These are phyloP conservation scores for Bagarius yarrelli DNA, from an alignment of 2,113 vertebrate species.

Conservation along the genomic window DNA sequence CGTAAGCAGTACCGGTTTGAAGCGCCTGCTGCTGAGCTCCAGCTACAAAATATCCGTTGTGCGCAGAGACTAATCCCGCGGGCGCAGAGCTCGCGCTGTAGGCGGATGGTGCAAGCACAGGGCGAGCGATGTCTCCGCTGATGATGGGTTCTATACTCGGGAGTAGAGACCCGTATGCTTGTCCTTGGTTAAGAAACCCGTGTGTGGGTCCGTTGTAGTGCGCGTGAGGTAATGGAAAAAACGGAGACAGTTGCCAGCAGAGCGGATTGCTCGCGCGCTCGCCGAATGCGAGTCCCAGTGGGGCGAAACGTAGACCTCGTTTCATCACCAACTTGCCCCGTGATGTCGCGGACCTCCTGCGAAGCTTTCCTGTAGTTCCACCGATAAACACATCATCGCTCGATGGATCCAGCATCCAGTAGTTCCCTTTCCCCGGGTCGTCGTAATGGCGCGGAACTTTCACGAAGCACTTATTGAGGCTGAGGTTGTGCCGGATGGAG, in stretches of 20 bases:
- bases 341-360: conserved; percentile 62
- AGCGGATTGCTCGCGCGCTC: conserved; percentile 58
- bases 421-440: conserved; percentile 66
- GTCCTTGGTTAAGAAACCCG: conserved; percentile 61
- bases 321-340: conserved; percentile 64
- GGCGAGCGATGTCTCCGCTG: conserved; percentile 55
- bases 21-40: conserved; percentile 51
- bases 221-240: conserved; percentile 58
- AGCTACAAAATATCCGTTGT: conserved; percentile 57
- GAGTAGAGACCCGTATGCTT: conserved; percentile 57
- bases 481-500: conserved; percentile 66
- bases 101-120: conserved; percentile 49
- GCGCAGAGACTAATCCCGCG: conserved; percentile 56
- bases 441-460: conserved; percentile 67
- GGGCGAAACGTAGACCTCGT: conserved; percentile 59
- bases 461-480: conserved; percentile 66
- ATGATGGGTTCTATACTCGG: conserved; percentile 54
- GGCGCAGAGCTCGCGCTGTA: conserved; percentile 54
- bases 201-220: conserved; percentile 57
- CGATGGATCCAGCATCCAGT: conserved; percentile 68
- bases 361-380: conserved; percentile 63
- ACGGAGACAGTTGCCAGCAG: conserved; percentile 64
- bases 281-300: conserved; percentile 58
- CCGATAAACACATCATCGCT: conserved; percentile 67
- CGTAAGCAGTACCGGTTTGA: conserved; percentile 48